Conservation (phyloP, 2,888 invertebrate genomes). For the Xiphydria camelus region DNA sequence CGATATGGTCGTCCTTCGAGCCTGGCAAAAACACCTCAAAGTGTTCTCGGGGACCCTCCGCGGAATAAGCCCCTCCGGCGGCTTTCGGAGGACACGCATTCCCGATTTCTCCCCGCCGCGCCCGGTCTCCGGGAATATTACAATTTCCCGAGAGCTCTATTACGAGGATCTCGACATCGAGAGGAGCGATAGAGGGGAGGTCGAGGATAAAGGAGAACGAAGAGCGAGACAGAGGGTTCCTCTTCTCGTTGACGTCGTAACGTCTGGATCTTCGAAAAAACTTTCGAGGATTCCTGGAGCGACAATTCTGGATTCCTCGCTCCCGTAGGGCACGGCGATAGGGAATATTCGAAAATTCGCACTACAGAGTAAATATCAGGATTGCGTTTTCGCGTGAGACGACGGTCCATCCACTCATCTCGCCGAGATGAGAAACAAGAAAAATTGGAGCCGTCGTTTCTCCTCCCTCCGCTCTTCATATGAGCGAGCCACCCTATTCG, state of each 20-base stretch:
- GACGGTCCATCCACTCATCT: background rate
- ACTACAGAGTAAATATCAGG: too few species aligned
- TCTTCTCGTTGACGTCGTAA: too few species aligned
- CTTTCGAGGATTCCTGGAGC: too few species aligned
- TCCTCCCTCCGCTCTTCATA: slow-evolving; percentile 1
- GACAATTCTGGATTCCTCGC: too few species aligned
- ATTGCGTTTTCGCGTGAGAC: background rate
- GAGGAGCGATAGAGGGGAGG: background rate
- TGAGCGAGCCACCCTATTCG: slow-evolving; percentile 7
- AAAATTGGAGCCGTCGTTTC: too few species aligned
- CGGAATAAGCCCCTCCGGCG: background rate
- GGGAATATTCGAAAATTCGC: too few species aligned
- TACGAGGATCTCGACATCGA: background rate
- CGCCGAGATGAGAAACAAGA: too few species aligned
- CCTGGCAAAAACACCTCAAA: background rate
- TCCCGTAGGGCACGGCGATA: too few species aligned
- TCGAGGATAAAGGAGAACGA: too few species aligned
- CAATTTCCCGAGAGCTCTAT: background rate
- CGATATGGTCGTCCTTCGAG: slow-evolving; percentile 6
- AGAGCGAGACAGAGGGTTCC: too few species aligned
- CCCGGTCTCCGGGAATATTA: background rate
- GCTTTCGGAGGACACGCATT: background rate
- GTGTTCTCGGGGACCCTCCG: background rate
- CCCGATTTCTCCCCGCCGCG: background rate
- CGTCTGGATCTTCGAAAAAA: too few species aligned